Conservation (phyloP, 2,797 vertebrate genomes). For the Cuniculus paca region DNA sequence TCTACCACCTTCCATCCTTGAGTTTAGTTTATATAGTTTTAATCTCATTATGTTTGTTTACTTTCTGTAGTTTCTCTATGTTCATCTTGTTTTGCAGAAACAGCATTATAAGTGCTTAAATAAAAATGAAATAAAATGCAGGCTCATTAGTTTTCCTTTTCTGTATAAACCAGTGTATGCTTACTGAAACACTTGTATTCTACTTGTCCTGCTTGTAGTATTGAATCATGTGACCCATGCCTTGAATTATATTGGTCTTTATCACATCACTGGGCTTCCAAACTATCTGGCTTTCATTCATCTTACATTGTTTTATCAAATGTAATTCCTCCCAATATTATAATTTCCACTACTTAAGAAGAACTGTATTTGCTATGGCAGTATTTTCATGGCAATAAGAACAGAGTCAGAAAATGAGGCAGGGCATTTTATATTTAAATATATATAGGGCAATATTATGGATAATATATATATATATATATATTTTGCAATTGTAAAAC, state of each 20-base stretch:
- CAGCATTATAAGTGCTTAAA: neutral
- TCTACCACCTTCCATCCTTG: too few species aligned
- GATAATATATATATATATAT: too few species aligned
- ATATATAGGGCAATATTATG: neutral
- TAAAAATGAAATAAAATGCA: neutral
- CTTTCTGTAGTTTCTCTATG: neutral
- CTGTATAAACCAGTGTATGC: neutral
- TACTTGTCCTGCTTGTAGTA: neutral
- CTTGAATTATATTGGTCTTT: neutral
- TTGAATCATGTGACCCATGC: neutral
- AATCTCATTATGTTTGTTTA: neutral
- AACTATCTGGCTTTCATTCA: neutral
- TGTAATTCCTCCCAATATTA: neutral
- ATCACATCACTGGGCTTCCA: neutral
- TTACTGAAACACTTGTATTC: neutral
- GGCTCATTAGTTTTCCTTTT: neutral
- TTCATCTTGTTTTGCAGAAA: neutral
- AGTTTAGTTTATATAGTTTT: neutral
- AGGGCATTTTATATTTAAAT: neutral
- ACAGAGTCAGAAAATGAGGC: constrained; percentile 8
- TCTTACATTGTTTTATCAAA: neutral
- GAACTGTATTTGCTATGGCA: neutral
- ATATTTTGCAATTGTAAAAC: neutral
- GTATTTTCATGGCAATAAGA: neutral
- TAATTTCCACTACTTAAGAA: neutral